phyloP scores from a whole-genome alignment of 1,140 invertebrate species.

The Listronotus bonariensis region DNA sequence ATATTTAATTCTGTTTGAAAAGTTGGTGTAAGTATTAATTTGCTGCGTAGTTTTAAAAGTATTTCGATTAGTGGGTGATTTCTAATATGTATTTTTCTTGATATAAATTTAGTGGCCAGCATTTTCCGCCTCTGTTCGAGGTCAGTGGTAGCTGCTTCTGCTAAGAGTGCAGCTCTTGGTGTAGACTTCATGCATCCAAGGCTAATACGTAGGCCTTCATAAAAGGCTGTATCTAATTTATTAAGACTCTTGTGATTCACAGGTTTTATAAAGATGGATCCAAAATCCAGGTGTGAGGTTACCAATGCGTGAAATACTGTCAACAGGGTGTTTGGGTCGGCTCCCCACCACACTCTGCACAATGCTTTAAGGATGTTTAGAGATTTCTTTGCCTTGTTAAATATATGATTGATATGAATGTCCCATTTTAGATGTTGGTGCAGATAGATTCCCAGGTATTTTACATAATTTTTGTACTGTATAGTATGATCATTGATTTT shows the following conservation, averaged over 20 bases:
- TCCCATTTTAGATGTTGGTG: slow-evolving; percentile 12
- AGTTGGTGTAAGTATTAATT: not conserved
- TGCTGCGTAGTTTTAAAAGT: slow-evolving; percentile 1
- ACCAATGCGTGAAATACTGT: slow-evolving; percentile 1
- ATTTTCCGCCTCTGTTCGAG: slow-evolving; percentile 22
- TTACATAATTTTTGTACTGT: slow-evolving; percentile 4
- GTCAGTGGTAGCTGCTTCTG: slow-evolving; percentile 14
- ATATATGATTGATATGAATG: slow-evolving; percentile 2
- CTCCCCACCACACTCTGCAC: slow-evolving; percentile 18
- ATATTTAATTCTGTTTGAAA: not conserved
- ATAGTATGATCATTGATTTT: not conserved
- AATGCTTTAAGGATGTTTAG: slow-evolving; percentile 18
- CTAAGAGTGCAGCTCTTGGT: slow-evolving; percentile 9
- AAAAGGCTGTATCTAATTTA: not conserved
- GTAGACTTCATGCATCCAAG: slow-evolving; percentile 15
- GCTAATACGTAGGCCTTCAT: not conserved
- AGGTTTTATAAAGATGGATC: slow-evolving; percentile 2
- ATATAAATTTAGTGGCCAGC: slow-evolving; percentile 20
- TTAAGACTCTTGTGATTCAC: not conserved
- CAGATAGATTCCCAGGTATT: slow-evolving; percentile 7
- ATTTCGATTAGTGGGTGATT: slow-evolving; percentile 17
- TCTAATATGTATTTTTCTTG: slow-evolving; percentile 4
- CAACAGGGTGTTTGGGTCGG: slow-evolving; percentile 15
- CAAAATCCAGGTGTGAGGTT: slow-evolving; percentile 4
- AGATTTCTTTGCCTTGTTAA: slow-evolving; percentile 4